These are phyloP conservation scores for Anabacerthia variegaticeps DNA, from an alignment of 2,797 vertebrate genomes.

Conservation along the genomic window DNA sequence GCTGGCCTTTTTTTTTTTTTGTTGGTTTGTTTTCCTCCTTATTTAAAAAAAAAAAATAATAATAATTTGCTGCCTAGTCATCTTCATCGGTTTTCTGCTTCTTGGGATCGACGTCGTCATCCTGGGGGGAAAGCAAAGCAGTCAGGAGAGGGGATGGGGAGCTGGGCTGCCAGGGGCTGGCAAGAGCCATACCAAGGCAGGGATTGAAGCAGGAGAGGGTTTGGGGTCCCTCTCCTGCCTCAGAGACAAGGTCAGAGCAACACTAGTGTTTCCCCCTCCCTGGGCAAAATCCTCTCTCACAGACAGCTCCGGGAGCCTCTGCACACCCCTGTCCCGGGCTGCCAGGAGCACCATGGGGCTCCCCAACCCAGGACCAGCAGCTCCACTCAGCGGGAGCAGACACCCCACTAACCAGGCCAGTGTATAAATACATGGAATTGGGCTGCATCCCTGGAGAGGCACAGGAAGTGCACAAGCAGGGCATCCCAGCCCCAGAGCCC, in stretches of 20 bases:
- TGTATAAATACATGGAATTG: neutral
- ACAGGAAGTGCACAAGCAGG: rapidly evolving
- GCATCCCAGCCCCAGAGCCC: neutral
- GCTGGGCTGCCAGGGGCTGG: rapidly evolving
- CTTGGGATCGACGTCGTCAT: constrained; percentile 89
- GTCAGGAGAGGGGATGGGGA: neutral
- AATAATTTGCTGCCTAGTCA: constrained; percentile 75
- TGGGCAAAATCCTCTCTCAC: neutral
- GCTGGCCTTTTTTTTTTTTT: constrained; percentile 77
- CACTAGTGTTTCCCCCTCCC: rapidly evolving
- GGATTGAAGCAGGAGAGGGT: too few species aligned
- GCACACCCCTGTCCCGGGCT: too few species aligned
- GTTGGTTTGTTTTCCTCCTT: constrained; percentile 67
- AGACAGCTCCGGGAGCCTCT: rapidly evolving
- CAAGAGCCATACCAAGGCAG: rapidly evolving
- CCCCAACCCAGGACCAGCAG: neutral
- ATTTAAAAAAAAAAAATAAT: constrained; percentile 45
- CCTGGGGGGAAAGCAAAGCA: constrained; percentile 39
- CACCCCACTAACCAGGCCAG: neutral
- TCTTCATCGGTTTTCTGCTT: constrained; percentile 92
- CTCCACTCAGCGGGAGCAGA: rapidly evolving
- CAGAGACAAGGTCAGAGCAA: neutral
- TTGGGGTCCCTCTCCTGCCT: rapidly evolving
- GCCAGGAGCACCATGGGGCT: neutral
- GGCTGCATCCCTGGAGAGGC: neutral